A percentile compares a stretch with the other conserved stretches of the same genome.
phyloP scores from a whole-genome alignment of 2,888 invertebrate species.

The Phymatocera aterrima region DNA sequence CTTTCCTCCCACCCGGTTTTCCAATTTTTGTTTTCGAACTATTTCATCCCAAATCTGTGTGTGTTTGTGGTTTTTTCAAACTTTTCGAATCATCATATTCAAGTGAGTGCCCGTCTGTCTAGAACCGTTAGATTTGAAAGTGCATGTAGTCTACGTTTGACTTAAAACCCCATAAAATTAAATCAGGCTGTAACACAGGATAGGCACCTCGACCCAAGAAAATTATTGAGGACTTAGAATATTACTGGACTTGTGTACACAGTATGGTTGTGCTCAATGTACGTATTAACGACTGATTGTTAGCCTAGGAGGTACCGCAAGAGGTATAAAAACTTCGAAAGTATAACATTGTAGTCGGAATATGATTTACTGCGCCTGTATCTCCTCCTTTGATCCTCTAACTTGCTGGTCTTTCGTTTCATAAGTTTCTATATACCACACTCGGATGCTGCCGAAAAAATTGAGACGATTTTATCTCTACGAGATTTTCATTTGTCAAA shows the following conservation, averaged over 20 bases:
- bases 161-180: neutral
- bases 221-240: slow-evolving; percentile 29
- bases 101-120: neutral
- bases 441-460: too few relatives aligned
- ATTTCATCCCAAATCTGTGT: too few relatives aligned
- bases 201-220: slow-evolving; percentile 19
- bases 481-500: neutral
- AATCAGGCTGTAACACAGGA: neutral
- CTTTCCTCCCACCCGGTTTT: neutral
- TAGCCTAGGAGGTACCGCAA: neutral
- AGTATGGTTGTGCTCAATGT: neutral
- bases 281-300: slow-evolving; percentile 14
- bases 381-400: neutral
- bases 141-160: slow-evolving; percentile 9
- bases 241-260: neutral
- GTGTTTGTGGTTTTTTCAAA: slow-evolving; percentile 5
- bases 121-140: slow-evolving; percentile 2
- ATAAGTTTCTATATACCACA: too few relatives aligned
- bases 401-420: neutral
- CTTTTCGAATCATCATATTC: neutral
- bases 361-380: slow-evolving; percentile 2
- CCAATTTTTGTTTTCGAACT: neutral
- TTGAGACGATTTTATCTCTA: neutral
- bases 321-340: neutral
- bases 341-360: slow-evolving; percentile 6